Conservation (phyloP, 2,113 vertebrate genomes). For the Aphelocoma coerulescens region DNA sequence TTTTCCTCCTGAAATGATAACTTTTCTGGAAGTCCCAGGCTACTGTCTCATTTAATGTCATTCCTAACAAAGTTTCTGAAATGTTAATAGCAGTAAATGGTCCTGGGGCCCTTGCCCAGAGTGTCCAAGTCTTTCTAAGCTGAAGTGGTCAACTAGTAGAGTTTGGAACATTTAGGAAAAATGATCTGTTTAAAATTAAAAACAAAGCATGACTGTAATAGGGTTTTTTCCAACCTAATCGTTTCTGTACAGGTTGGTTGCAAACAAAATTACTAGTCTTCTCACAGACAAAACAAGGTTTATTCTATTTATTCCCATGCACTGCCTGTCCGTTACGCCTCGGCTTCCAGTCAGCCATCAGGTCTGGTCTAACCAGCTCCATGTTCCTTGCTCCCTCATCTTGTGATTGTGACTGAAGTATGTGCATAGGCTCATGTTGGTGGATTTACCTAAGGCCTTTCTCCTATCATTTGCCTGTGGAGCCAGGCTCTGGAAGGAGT, state of each 20-base stretch:
- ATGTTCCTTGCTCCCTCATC: accelerated
- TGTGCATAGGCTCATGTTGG: accelerated
- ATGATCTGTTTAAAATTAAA: background rate
- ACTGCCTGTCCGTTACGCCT: accelerated
- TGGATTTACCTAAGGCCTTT: background rate
- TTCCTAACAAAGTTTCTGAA: background rate
- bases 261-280: background rate
- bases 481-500: background rate
- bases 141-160: background rate
- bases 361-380: background rate
- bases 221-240: background rate
- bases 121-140: background rate
- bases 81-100: background rate
- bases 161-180: background rate
- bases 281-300: background rate
- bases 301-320: background rate
- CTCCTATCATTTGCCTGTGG: background rate
- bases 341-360: background rate
- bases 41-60: background rate
- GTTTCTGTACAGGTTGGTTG: background rate
- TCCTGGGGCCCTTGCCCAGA: background rate
- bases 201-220: background rate
- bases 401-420: accelerated
- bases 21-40: background rate
- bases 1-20: background rate